A percentile compares a stretch with the other conserved stretches of the same genome.
phyloP scores from a whole-genome alignment of 2,113 vertebrate species.

The Plectropomus leopardus region DNA sequence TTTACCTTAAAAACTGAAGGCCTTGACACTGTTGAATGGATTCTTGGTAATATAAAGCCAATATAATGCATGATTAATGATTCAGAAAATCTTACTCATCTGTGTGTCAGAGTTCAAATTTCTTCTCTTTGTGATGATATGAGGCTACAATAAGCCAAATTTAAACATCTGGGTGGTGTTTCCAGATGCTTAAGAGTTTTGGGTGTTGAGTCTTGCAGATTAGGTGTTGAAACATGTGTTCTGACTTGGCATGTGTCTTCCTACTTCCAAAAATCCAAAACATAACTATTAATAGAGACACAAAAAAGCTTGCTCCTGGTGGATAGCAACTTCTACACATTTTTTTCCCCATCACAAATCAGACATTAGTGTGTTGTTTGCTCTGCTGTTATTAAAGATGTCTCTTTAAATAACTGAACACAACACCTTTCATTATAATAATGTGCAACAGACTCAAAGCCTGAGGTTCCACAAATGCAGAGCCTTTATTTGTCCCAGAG shows the following conservation, averaged over 20 bases:
- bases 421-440: constrained; percentile 35
- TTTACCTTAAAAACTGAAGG: background rate
- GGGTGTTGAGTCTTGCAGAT: constrained; percentile 24
- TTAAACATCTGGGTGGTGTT: constrained; percentile 39
- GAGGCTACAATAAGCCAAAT: constrained; percentile 46
- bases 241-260: constrained; percentile 36
- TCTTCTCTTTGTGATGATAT: constrained; percentile 31
- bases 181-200: constrained; percentile 49
- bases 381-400: constrained; percentile 16
- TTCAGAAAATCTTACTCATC: constrained; percentile 16
- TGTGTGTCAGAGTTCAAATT: constrained; percentile 22
- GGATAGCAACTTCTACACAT: constrained; percentile 43
- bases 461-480: background rate
- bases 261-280: constrained; percentile 53
- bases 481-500: no score
- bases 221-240: constrained; percentile 55
- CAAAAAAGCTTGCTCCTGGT: constrained; percentile 17
- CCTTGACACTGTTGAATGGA: constrained; percentile 7
- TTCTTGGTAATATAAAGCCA: constrained; percentile 21
- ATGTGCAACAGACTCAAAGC: background rate
- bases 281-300: constrained; percentile 52
- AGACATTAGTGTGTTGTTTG: constrained; percentile 30
- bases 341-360: constrained; percentile 66
- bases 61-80: constrained; percentile 23
- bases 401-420: constrained; percentile 30